phyloP scores from a whole-genome alignment of 2,888 invertebrate genomes.

The Ophioninae sp. region DNA sequence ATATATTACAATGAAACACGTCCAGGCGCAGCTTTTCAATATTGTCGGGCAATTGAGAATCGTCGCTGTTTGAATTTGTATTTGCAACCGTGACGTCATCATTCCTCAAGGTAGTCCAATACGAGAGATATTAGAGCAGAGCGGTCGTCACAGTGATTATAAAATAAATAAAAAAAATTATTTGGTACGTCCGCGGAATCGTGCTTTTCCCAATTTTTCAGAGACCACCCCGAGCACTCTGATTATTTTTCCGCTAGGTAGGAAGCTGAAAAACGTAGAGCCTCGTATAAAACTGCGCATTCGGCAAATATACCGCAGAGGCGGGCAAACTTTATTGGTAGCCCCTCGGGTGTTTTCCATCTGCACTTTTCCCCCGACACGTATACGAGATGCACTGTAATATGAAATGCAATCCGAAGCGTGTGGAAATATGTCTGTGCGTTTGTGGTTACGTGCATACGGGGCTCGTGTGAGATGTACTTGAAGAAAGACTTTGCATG shows the following conservation, averaged over 20 bases:
- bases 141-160: too few species aligned
- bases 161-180: too few species aligned
- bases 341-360: constrained; percentile 37
- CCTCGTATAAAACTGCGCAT: constrained; percentile 22
- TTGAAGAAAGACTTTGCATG: constrained; percentile 6
- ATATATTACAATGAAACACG: constrained; percentile 9
- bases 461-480: constrained; percentile 14
- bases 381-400: constrained; percentile 21
- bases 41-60: constrained; percentile 6
- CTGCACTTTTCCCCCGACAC: constrained; percentile 7
- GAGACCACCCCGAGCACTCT: constrained; percentile 6
- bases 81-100: constrained; percentile 3
- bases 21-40: constrained; percentile 15
- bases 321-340: constrained; percentile 29
- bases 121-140: not conserved
- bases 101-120: not conserved
- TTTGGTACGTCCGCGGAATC: not conserved
- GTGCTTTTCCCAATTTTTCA: not conserved
- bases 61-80: not conserved
- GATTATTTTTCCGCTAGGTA: constrained; percentile 12
- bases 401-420: constrained; percentile 40
- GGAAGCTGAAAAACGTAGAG: not conserved
- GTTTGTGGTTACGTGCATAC: not conserved
- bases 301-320: constrained; percentile 39
- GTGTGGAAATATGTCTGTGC: constrained; percentile 13